A percentile compares a stretch with the other conserved stretches of the same genome.
phyloP scores from a whole-genome alignment of 2,888 invertebrate species.

The Phortica magna region DNA sequence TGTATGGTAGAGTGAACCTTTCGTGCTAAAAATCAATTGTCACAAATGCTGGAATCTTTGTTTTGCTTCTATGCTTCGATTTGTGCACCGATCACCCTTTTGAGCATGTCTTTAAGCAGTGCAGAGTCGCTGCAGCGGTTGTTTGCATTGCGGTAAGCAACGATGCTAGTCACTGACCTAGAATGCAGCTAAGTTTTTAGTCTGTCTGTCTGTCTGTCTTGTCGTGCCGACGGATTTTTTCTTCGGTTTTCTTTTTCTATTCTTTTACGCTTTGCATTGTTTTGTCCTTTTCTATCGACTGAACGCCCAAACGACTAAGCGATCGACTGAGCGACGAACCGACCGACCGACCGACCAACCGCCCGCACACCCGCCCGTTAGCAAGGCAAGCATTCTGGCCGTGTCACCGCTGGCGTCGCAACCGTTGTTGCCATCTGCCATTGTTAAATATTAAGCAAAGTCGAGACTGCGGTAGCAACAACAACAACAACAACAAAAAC shows the following conservation, averaged over 20 bases:
- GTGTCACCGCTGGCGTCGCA: slow-evolving; percentile 1
- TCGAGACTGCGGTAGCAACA: neutral
- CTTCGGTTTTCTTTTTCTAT: slow-evolving; percentile 26
- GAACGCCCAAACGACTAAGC: neutral
- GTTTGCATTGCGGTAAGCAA: slow-evolving; percentile 10
- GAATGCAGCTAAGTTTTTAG: slow-evolving; percentile 71
- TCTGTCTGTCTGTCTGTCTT: slow-evolving; percentile 55
- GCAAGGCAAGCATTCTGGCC: neutral
- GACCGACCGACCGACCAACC: too few species aligned
- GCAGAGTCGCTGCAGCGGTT: slow-evolving; percentile 60
- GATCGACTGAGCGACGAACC: too few species aligned
- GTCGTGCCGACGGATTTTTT: slow-evolving; percentile 36
- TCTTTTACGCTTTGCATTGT: slow-evolving; percentile 43
- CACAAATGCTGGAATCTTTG: slow-evolving; percentile 11
- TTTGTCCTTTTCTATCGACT: slow-evolving; percentile 49
- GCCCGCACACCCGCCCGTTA: too few species aligned
- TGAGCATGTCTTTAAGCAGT: slow-evolving; percentile 39
- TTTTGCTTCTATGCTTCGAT: neutral
- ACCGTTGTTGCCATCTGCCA: slow-evolving; percentile 3
- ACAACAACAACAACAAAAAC: neutral
- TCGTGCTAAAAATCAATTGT: slow-evolving; percentile 8
- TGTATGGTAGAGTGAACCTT: neutral
- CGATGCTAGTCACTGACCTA: slow-evolving; percentile 64
- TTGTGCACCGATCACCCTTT: neutral
- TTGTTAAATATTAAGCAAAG: neutral